These are phyloP conservation scores for Drusus annulatus DNA, from an alignment of 1,140 invertebrate genomes.

Conservation along the genomic window DNA sequence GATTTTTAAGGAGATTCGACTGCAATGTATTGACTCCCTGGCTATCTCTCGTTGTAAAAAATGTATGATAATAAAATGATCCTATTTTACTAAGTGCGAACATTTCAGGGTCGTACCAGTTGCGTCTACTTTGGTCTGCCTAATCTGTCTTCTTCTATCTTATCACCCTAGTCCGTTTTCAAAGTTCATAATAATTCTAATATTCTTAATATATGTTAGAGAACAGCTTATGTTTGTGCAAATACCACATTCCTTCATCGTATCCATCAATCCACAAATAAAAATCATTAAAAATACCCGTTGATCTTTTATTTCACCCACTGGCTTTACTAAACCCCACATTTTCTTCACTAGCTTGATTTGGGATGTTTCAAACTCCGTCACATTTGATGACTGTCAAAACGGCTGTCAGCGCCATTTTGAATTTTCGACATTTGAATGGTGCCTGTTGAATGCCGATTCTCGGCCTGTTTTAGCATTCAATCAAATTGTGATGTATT, in stretches of 20 bases:
- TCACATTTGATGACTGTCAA: too few relatives aligned
- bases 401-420: too few relatives aligned
- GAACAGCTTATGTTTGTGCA: conserved; percentile 28
- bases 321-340: too few relatives aligned
- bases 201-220: conserved; percentile 14
- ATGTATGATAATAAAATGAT: conserved; percentile 28
- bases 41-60: conserved; percentile 25
- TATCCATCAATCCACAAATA: conserved; percentile 31
- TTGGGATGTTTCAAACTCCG: too few relatives aligned
- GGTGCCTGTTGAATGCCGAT: too few relatives aligned
- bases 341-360: too few relatives aligned
- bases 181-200: background rate
- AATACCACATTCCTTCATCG: conserved; percentile 29
- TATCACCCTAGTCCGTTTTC: background rate
- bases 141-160: conserved; percentile 13
- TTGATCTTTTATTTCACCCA: background rate
- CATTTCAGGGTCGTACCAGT: background rate
- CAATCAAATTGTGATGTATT: too few relatives aligned
- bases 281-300: background rate
- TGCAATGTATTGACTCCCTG: conserved; percentile 5
- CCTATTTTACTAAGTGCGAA: conserved; percentile 28
- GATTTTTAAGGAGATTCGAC: background rate
- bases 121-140: conserved; percentile 3
- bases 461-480: too few relatives aligned
- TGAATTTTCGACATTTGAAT: too few relatives aligned